A percentile compares a stretch with the other conserved stretches of the same genome.
These are phyloP conservation scores for Melipona quadrifasciata DNA, from an alignment of 1,140 invertebrate genomes.

Conservation along the genomic window DNA sequence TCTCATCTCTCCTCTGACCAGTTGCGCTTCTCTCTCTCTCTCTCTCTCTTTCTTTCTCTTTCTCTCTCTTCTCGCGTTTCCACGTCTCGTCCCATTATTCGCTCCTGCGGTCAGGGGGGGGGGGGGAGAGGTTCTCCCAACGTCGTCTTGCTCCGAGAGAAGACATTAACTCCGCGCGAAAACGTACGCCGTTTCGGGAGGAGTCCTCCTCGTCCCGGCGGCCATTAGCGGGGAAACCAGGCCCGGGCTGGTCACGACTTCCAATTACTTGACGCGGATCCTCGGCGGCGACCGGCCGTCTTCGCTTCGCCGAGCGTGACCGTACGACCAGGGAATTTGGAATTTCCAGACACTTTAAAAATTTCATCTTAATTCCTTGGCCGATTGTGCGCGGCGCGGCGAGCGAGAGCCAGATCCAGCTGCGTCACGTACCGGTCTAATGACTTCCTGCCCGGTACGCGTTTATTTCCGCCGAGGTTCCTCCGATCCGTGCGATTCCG, in stretches of 20 bases:
- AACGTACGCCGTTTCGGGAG: background rate
- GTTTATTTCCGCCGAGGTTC: constrained; percentile 40
- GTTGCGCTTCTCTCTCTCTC: too few species aligned
- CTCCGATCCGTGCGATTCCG: constrained; percentile 50
- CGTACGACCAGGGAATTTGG: constrained; percentile 3
- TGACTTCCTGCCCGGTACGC: constrained; percentile 30
- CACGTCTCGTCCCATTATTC: too few species aligned
- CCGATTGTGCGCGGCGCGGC: background rate
- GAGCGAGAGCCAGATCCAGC: background rate
- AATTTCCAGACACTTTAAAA: constrained; percentile 23
- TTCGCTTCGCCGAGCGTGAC: background rate
- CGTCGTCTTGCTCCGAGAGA: background rate
- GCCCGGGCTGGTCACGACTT: background rate
- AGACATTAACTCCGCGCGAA: background rate
- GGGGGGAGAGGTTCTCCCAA: too few species aligned
- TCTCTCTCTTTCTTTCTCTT: too few species aligned
- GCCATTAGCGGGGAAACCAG: constrained; percentile 5
- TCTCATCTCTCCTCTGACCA: too few species aligned
- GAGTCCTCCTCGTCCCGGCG: background rate
- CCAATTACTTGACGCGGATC: constrained; percentile 20
- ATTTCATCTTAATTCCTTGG: constrained; percentile 20
- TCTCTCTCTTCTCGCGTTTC: too few species aligned
- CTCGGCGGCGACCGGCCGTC: background rate
- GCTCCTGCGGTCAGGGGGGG: too few species aligned
- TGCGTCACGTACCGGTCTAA: constrained; percentile 41